Conservation (phyloP, 2,888 invertebrate genomes). For the Dastarcus helophoroides region DNA sequence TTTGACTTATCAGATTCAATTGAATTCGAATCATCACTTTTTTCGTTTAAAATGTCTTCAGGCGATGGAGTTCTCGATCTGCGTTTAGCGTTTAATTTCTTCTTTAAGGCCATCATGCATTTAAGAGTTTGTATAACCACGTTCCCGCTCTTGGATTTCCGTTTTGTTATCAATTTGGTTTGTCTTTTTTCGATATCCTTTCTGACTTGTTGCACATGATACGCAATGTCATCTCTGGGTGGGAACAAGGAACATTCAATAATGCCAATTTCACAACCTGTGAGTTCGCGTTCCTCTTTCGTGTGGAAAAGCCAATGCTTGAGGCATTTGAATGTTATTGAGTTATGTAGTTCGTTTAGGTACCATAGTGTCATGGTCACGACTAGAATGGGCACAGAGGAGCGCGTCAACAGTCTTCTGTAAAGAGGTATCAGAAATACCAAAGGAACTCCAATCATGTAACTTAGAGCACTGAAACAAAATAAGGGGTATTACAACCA, state of each 20-base stretch:
- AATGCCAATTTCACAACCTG: conserved; percentile 5
- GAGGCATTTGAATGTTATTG: conserved; percentile 8
- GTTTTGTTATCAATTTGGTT: no score
- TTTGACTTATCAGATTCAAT: no score
- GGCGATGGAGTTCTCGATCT: no score
- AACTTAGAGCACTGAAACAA: conserved; percentile 8
- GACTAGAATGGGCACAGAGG: conserved; percentile 2
- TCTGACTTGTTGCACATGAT: conserved; percentile 6
- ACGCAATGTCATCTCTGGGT: conserved; percentile 6
- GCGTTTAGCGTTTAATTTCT: no score
- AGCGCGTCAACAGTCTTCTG: conserved; percentile 3
- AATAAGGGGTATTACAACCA: no score
- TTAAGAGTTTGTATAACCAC: no score
- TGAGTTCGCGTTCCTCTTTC: conserved; percentile 3
- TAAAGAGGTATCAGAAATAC: conserved; percentile 9
- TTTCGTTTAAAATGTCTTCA: no score
- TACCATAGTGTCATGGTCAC: conserved; percentile 8
- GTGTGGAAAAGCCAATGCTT: conserved; percentile 9
- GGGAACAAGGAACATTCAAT: conserved; percentile 10
- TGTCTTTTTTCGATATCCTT: conserved; percentile 7
- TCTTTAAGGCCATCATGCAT: no score
- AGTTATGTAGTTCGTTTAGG: conserved; percentile 7
- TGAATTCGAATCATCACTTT: no score
- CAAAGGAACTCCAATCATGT: conserved; percentile 9
- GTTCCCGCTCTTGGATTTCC: no score